phyloP scores from a whole-genome alignment of 2,797 vertebrate genomes.

The Hippocampus kuda region DNA sequence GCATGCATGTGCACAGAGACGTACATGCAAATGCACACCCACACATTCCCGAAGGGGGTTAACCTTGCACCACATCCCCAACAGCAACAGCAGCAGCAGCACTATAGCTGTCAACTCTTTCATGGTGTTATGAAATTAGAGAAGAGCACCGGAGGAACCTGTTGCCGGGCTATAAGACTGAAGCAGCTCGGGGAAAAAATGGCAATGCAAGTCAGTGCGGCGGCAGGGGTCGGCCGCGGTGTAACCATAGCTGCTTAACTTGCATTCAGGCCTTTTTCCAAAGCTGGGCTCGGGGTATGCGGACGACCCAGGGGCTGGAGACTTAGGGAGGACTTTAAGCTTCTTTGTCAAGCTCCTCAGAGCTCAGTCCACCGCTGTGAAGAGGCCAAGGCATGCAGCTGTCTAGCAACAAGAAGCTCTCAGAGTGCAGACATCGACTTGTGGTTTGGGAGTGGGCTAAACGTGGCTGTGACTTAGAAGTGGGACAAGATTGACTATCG shows the following conservation, averaged over 20 bases:
- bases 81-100: slow-evolving; percentile 52
- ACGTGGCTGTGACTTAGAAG: slow-evolving; percentile 48
- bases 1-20: slow-evolving; percentile 18
- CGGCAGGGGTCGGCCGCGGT: slow-evolving; percentile 55
- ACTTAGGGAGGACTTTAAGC: slow-evolving; percentile 69
- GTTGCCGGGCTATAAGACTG: slow-evolving; percentile 63
- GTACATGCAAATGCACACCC: slow-evolving; percentile 8
- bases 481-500: slow-evolving; percentile 35
- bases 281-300: slow-evolving; percentile 56
- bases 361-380: slow-evolving; percentile 65
- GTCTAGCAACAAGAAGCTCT: slow-evolving; percentile 71
- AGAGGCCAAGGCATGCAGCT: slow-evolving; percentile 68
- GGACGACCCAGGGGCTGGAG: slow-evolving; percentile 59
- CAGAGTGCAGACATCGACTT: slow-evolving; percentile 62
- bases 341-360: slow-evolving; percentile 65
- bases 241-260: slow-evolving; percentile 70
- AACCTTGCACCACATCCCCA: slow-evolving; percentile 25
- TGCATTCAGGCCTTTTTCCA: slow-evolving; percentile 58
- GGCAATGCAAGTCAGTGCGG: slow-evolving; percentile 51
- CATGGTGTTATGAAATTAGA: slow-evolving; percentile 58
- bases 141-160: slow-evolving; percentile 56
- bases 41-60: slow-evolving; percentile 23
- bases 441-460: slow-evolving; percentile 50
- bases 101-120: slow-evolving; percentile 51
- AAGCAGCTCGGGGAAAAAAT: slow-evolving; percentile 57